These are phyloP conservation scores for Drosophila virilis DNA, from an alignment of 1,140 invertebrate species.

Conservation along the genomic window DNA sequence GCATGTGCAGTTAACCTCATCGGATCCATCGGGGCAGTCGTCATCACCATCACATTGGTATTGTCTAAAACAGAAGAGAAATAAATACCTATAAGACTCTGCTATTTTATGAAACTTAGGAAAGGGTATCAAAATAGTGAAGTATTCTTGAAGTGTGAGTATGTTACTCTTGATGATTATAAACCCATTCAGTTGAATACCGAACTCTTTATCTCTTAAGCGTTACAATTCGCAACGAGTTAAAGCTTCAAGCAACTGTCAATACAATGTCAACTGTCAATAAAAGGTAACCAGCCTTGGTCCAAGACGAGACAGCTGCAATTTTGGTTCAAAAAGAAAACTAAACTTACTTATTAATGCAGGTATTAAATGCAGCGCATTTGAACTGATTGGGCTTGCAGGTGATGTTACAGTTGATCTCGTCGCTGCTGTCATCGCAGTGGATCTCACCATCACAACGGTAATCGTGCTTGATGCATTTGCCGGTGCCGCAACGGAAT, in stretches of 20 bases:
- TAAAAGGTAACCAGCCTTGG: too few species aligned
- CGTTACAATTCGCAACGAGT: too few species aligned
- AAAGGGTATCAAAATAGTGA: too few species aligned
- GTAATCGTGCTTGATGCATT: conserved; percentile 88
- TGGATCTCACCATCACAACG: conserved; percentile 90
- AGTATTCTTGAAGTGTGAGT: too few species aligned
- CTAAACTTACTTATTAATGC: conserved; percentile 86
- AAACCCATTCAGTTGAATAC: too few species aligned
- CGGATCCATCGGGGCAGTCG: conserved; percentile 97
- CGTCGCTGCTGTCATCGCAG: conserved; percentile 91
- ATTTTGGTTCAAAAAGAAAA: neutral
- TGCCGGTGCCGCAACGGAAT: conserved; percentile 89
- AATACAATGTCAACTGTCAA: too few species aligned
- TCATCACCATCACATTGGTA: conserved; percentile 87
- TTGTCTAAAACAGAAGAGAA: conserved; percentile 48
- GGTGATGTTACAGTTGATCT: conserved; percentile 85
- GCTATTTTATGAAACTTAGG: too few species aligned
- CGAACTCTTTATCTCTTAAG: too few species aligned
- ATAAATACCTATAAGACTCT: neutral
- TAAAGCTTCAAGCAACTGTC: too few species aligned
- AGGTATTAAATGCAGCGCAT: conserved; percentile 87
- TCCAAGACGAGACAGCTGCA: neutral
- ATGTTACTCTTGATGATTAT: too few species aligned
- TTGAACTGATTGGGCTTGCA: conserved; percentile 84
- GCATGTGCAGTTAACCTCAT: conserved; percentile 92